Base-by-base conservation (phyloP, 2,113 vertebrate species). In the Calidris pugnax region DNA sequence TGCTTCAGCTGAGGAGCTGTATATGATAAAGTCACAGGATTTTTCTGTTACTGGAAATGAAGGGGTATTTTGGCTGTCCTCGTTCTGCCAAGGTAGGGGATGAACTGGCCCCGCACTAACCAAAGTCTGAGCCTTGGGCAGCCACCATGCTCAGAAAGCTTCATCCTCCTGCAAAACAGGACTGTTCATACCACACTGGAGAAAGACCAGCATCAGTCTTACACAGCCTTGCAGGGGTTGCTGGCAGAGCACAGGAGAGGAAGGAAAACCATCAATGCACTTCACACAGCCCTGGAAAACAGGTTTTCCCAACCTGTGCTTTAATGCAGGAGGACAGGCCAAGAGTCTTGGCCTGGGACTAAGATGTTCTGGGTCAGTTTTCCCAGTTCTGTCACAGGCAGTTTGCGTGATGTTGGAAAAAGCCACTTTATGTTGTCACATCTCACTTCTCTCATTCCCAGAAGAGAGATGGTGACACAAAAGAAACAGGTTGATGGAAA, bases 231-330 rank as follows among this genome's bases (percentile, higher is more conserved):
- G 30, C 57, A 17, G 35, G 32, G 14, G 7, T 0, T 33, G 80
- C 20, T 57, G 57, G 35, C 47, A 4, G 7, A 51, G 33, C 2
- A 0, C 47, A 2, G 6, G 9, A 8, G 24, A 12, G 5, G 9
- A 39, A 11, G 2, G 2, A 35, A 30, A 59, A 45, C 23, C 0
- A 1, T 2, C 0, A 1, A 32, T 6, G 28, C 0, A 1, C 41
- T 55, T 23, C 10, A 15, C 35, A 0, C 30, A 17, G 17, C 11
- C 20, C 4, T 8, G 16, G 27, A 6, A 13, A 13, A 30, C 12
- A 57, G 14, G 23, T n/a, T 45, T 48, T 33, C 35, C 59, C 80
- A 48, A 23, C 33, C 32, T 22, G 8, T 0, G 0, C 32, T 64
- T 14, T 7, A 39, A 21, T 2, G 2, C 3, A 4, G 57, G 9